phyloP scores from a whole-genome alignment of 2,888 invertebrate genomes.

The Cephus runcator region DNA sequence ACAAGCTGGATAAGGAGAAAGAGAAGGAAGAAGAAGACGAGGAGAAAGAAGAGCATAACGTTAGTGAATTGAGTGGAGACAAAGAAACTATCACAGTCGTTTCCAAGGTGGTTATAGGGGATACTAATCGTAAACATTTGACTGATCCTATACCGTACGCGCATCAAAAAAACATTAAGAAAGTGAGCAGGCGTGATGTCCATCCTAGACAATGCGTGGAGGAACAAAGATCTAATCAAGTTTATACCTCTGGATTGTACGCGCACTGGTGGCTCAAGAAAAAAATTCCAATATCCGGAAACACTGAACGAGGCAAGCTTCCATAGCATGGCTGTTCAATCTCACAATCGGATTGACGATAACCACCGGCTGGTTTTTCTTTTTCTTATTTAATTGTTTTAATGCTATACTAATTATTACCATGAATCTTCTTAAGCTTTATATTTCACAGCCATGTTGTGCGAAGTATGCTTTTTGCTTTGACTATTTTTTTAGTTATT shows the following conservation, averaged over 20 bases:
- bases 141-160: constrained; percentile 48
- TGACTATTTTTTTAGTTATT: constrained; percentile 33
- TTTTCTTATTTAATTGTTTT: constrained; percentile 31
- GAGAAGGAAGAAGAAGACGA: constrained; percentile 40
- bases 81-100: background rate
- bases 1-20: constrained; percentile 49
- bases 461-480: constrained; percentile 64
- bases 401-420: constrained; percentile 47
- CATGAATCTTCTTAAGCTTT: constrained; percentile 39
- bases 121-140: constrained; percentile 24
- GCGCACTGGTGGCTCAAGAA: constrained; percentile 96
- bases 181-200: constrained; percentile 51
- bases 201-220: constrained; percentile 59
- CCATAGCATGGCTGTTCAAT: constrained; percentile 64
- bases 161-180: constrained; percentile 34
- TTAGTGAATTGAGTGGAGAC: too few species aligned
- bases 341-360: too few species aligned
- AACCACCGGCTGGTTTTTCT: constrained; percentile 22
- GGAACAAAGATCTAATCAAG: constrained; percentile 64
- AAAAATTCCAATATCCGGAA: constrained; percentile 72
- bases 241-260: constrained; percentile 86
- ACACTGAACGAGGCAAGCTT: constrained; percentile 62
- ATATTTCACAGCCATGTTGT: constrained; percentile 63
- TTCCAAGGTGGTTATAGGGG: constrained; percentile 21
- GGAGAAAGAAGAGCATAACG: constrained; percentile 8